A percentile compares a stretch with the other conserved stretches of the same genome.
Conservation (phyloP, 1,140 invertebrate genomes). For the Neoseiulus cucumeris region DNA sequence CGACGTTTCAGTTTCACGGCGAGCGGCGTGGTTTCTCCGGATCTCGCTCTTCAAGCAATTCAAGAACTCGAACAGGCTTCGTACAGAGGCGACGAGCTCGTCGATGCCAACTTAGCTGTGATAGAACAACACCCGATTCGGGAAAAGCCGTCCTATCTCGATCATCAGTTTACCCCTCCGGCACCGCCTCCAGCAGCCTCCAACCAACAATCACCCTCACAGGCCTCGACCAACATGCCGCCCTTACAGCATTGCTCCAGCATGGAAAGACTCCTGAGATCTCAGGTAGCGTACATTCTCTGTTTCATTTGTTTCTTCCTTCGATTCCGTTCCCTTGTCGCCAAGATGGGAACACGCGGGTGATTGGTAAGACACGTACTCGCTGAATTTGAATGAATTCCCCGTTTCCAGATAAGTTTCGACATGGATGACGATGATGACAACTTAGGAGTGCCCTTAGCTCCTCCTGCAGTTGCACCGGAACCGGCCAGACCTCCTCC, state of each 20-base stretch:
- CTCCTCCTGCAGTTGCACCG: neutral
- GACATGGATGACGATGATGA: constrained; percentile 8
- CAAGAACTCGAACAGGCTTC: constrained; percentile 6
- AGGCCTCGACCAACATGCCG: neutral
- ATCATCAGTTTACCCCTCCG: neutral
- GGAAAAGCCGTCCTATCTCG: neutral
- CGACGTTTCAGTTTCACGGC: constrained; percentile 2
- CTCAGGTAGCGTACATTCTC: neutral
- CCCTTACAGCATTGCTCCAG: neutral
- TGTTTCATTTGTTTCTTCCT: too few species aligned
- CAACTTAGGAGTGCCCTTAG: neutral
- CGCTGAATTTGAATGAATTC: too few species aligned
- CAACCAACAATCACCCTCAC: neutral
- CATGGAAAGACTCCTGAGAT: neutral
- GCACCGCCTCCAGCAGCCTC: neutral
- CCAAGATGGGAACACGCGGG: too few species aligned
- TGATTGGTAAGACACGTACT: too few species aligned
- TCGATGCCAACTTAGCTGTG: constrained; percentile 1
- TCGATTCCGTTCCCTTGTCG: too few species aligned
- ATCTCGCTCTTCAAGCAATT: neutral
- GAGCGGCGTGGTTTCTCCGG: neutral
- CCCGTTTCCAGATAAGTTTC: constrained; percentile 1
- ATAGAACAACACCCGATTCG: constrained; percentile 4
- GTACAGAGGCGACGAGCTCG: neutral
- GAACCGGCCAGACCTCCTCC: neutral